Evolutionary conservation across 2,797 vertebrate genomes (phyloP), one percentile per base, ranked within the genome.

Genomic region (Phoeniculus purpureus): DNA sequence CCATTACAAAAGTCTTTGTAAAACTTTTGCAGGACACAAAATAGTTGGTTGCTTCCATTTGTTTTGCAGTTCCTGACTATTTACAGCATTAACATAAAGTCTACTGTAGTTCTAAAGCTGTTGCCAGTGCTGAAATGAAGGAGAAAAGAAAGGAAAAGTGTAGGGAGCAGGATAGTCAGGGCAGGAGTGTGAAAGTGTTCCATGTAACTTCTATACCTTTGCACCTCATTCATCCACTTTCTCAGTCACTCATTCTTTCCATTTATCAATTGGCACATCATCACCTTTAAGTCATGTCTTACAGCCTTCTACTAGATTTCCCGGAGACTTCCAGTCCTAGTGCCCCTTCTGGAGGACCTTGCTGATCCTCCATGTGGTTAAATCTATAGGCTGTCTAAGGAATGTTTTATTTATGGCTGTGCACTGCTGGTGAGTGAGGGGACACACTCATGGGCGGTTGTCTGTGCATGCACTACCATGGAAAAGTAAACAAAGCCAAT

Each of bases 401-500:
- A 70, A 89, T 71, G n/a, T 87, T 92, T 87, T 89, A 77, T 91
- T 91, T 77, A 91, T 64, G 80, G 71, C 26, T 50, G 32, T 79
- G 27, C 7, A 11, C 55, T 94, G 64, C 61, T 76, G 65, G 50
- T 79, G 61, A 93, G 55, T n/a, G 56, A 93, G 55, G 31, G 56
- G 37, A 27, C 91, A 54, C 74, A 54, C 78, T 91, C 55, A 40
- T 78, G 71, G 68, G 66, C 74, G 64, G 73, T 59, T 84, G 50
- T 73, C 72, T 93, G 70, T 84, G 91, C 61, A 70, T 80, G 64
- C 25, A 52, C 54, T 90, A 58, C 72, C 75, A 40, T 70, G 60
- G 62, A 86, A 93, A 90, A 91, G 72, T 66, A 91, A 95, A 94
- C 67, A 92, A 88, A 91, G 83, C 34, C 71, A 54, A 79, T 84